Conservation (phyloP, 2,113 vertebrate species). For the Pollimyrus isidori region DNA sequence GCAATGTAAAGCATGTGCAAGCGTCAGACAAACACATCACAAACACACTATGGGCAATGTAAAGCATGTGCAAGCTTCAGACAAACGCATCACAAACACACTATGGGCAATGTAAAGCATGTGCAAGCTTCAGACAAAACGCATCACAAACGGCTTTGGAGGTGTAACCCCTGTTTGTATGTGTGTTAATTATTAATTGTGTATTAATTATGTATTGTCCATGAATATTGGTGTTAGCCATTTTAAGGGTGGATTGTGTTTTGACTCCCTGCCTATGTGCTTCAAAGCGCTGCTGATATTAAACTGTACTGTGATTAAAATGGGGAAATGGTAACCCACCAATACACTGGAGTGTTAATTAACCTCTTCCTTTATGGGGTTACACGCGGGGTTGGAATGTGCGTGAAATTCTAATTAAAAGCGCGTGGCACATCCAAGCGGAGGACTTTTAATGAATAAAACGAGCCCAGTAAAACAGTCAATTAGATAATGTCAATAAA, state of each 20-base stretch:
- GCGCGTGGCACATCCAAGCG: constrained; percentile 33
- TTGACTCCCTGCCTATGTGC: background rate
- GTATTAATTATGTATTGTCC: background rate
- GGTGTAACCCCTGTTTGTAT: background rate
- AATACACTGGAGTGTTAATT: constrained; percentile 25
- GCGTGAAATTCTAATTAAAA: constrained; percentile 41
- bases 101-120: too few species aligned
- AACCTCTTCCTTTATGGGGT: constrained; percentile 45
- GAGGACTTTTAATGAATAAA: constrained; percentile 16
- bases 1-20: too few species aligned
- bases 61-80: too few species aligned
- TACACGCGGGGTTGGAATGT: constrained; percentile 31
- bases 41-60: too few species aligned
- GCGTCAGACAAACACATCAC: too few species aligned
- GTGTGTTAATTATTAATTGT: background rate
- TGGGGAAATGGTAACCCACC: background rate
- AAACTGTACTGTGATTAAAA: constrained; percentile 22
- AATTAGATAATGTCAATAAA: constrained; percentile 9
- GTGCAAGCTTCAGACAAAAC: background rate
- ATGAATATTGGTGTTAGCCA: background rate
- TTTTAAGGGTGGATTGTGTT: background rate
- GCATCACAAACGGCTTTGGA: background rate
- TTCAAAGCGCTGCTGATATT: constrained; percentile 1
- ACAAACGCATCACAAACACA: too few species aligned
- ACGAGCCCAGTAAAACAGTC: background rate